These are phyloP conservation scores for Leucoma salicis DNA, from an alignment of 2,888 invertebrate genomes.

Conservation along the genomic window DNA sequence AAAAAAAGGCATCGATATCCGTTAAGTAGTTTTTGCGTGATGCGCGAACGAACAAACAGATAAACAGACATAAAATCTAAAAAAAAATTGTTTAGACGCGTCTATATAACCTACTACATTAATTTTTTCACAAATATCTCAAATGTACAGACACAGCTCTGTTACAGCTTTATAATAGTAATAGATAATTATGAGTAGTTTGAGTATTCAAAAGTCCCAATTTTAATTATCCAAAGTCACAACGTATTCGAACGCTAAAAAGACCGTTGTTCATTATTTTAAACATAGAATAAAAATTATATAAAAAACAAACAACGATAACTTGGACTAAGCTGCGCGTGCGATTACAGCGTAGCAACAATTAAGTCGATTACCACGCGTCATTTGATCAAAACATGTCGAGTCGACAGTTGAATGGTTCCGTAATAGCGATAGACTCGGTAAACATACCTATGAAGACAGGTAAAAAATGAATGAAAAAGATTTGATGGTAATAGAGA, in stretches of 20 bases:
- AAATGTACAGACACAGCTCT: too few species aligned
- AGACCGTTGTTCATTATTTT: conserved; percentile 9
- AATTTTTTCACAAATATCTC: too few species aligned
- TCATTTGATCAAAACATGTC: conserved; percentile 73
- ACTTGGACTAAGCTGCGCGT: conserved; percentile 40
- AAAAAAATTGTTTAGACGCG: too few species aligned
- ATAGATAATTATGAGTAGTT: too few species aligned
- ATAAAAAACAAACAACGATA: conserved; percentile 25
- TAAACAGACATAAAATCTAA: too few species aligned
- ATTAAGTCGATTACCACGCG: conserved; percentile 79
- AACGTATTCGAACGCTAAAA: conserved; percentile 3
- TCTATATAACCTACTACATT: too few species aligned
- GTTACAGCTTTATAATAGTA: too few species aligned
- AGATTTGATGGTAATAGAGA: conserved; percentile 16
- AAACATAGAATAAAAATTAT: conserved; percentile 12
- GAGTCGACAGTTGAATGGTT: conserved; percentile 52
- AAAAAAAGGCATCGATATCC: too few species aligned
- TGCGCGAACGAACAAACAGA: too few species aligned
- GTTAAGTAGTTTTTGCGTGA: too few species aligned
- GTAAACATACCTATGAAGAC: conserved; percentile 32
- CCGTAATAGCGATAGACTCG: conserved; percentile 40
- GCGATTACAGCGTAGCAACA: conserved; percentile 47
- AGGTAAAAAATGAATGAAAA: conserved; percentile 37
- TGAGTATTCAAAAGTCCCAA: too few species aligned
- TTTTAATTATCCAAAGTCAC: too few species aligned